A percentile compares a stretch with the other conserved stretches of the same genome.
Evolutionary conservation across 2,113 vertebrate genomes (phyloP).

Genomic region (Microcebus lehilahytsara): DNA sequence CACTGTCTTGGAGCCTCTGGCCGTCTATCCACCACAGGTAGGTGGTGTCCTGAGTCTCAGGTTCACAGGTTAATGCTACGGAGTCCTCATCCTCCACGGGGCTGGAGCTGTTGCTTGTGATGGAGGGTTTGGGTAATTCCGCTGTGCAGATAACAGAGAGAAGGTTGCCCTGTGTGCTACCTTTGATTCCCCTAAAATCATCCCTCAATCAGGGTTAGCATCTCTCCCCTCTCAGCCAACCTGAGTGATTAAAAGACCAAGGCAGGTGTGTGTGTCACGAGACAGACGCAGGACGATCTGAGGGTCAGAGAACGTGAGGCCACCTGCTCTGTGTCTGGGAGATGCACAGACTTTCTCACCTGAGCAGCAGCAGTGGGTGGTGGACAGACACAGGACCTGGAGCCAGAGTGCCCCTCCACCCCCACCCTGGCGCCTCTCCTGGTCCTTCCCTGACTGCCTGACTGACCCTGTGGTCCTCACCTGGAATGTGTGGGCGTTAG

Average conservation of each 20-base stretch:
- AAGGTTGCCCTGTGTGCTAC: not conserved
- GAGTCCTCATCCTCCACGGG: too few species aligned
- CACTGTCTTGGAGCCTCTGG: too few species aligned
- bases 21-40: too few species aligned
- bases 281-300: not conserved
- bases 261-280: not conserved
- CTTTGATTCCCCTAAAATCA: not conserved
- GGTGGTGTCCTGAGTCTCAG: too few species aligned
- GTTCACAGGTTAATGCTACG: too few species aligned
- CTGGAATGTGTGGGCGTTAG: not conserved
- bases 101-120: too few species aligned
- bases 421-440: not conserved
- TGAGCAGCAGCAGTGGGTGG: not conserved
- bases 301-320: too few species aligned
- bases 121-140: too few species aligned
- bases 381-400: not conserved
- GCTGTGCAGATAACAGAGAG: not conserved
- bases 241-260: not conserved
- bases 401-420: not conserved
- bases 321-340: not conserved
- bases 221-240: not conserved
- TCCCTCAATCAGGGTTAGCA: not conserved
- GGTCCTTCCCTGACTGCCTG: not conserved
- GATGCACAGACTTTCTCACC: not conserved
- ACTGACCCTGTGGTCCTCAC: not conserved